Conservation (phyloP, 2,888 invertebrate genomes). For the Prosopocoilus inquinatus region DNA sequence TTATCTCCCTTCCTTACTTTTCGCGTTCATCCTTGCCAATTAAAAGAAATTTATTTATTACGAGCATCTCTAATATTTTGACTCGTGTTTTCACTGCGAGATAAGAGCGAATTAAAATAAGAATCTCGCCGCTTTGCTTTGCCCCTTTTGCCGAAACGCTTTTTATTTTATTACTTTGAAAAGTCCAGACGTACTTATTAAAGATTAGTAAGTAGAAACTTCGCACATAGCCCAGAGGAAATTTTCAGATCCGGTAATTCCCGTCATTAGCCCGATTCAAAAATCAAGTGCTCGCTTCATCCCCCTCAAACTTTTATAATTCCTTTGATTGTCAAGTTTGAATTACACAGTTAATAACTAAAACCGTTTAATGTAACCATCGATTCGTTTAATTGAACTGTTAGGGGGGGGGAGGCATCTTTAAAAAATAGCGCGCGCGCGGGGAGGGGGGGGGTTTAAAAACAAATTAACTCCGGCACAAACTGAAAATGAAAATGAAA, state of each 20-base stretch:
- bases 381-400: no score
- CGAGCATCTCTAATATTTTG: slow-evolving; percentile 10
- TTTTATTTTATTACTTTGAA: slow-evolving; percentile 36
- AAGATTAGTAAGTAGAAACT: slow-evolving; percentile 45
- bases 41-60: no score
- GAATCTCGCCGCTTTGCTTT: background rate
- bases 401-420: no score
- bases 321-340: background rate
- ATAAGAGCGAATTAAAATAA: slow-evolving; percentile 22
- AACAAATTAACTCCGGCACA: background rate
- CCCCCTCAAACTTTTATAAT: background rate
- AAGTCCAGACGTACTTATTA: slow-evolving; percentile 41
- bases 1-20: no score
- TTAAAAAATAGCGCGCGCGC: no score
- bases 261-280: slow-evolving; percentile 40
- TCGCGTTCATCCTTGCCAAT: no score
- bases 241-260: slow-evolving; percentile 22
- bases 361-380: no score
- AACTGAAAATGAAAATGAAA: no score
- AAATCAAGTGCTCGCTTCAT: slow-evolving; percentile 23
- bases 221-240: slow-evolving; percentile 40
- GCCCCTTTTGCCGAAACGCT: background rate
- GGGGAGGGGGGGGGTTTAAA: background rate
- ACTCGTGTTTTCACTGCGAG: slow-evolving; percentile 20
- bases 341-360: background rate